Evolutionary conservation across 2,888 invertebrate species (phyloP), one percentile per base, ranked within the genome.

Genomic region (Nomada ruficornis): DNA sequence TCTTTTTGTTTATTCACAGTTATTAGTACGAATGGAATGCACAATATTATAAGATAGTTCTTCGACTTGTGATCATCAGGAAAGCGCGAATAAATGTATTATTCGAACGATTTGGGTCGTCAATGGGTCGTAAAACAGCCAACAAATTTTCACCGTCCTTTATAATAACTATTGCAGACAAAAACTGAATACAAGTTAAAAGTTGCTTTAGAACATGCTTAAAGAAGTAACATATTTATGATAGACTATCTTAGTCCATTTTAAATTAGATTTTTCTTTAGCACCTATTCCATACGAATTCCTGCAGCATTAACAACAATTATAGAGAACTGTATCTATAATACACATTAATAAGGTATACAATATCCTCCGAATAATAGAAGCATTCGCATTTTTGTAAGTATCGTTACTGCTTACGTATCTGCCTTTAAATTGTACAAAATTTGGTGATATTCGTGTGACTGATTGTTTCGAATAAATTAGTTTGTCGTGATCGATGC

Each of bases 341-440:
- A 68, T 42, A n/a, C 7, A 29, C 36, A 23, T 62, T 44, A 3
- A 36, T n/a, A 60, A 60, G 18, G 18, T n/a, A 23, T 15, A n/a
- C 13, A 47, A 18, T 64, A 29, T 55, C 11, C 44, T 47, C 29
- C 67, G 36, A 59, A 59, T 67, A 67, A 67, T 74, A 59, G 20
- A 23, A 9, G 52, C 26, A 64, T 67, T 47, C 67, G 23, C 65
- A 36, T n/a, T 23, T 36, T 77, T 18, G n/a, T 50, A 42, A 2
- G 26, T 54, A 42, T 44, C 20, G 13, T 23, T 4, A 29, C 18
- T 23, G 15, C 20, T 13, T 18, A n/a, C 18, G 11, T n/a, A 13
- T 9, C 4, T 42, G 4, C 29, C 13, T 2, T 57, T 26, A n/a
- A 44, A 29, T 64, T 26, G 26, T 42, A 15, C 50, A 36, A 73